Base-by-base conservation (phyloP, 2,797 vertebrate species). In the Hippoglossus hippoglossus region DNA sequence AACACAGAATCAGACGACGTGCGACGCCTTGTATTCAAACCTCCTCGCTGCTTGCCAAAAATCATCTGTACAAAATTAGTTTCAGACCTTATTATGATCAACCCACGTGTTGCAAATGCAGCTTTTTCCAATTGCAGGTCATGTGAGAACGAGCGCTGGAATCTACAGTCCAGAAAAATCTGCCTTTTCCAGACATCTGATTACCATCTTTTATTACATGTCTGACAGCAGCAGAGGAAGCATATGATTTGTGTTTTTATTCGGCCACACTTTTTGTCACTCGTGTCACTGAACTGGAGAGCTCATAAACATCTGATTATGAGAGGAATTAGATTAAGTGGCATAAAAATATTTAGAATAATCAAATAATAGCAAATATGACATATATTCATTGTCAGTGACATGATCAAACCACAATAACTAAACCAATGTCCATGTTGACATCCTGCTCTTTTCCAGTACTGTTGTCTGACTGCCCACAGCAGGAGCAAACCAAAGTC, bases 401-500 rank as follows among this genome's bases (percentile, higher is more conserved):
- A 25, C 28, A 50, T 49, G 31, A 55, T 67, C 66, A 47, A 39
- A 54, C 3, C 8, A 41, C 62, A 5, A 25, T 18, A 21, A 59
- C 63, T 24, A 65, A 34, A 67, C 63, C 18, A 68, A 36, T 34
- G 18, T 49, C 34, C 47, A 9, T 50, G 41, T 67, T 63, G 53
- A 47, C 22, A 75, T 63, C 52, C 13, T 21, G 39, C 52, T 52
- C n/a, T 73, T 73, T 41, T 28, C 55, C 16, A 54, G 3, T 26
- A 11, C 19, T 50, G 25, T 52, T 78, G 63, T 78, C 44, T 50
- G 57, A 71, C 65, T 52, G 68, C 47, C 74, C 64, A 67, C 64
- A 80, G 58, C 73, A 82, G 76, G 68, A 66, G 36, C 66, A 71
- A 67, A 70, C 73, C 53, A 64, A 76, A 84, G 68, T 82, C 75